phyloP scores from a whole-genome alignment of 2,888 invertebrate species.

The Luffia ferchaultella region DNA sequence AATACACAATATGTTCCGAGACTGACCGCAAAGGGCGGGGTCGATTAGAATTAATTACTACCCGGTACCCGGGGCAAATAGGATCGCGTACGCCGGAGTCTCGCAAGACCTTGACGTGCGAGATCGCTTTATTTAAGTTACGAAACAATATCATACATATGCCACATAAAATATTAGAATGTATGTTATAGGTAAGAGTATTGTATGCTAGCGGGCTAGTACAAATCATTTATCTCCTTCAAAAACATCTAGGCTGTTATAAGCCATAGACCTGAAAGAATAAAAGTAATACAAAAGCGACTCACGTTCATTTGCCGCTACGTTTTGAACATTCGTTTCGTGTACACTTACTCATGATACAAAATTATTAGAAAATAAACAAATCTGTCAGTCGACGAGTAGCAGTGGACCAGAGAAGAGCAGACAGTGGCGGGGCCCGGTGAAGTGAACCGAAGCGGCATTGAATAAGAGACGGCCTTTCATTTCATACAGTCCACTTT shows the following conservation, averaged over 20 bases:
- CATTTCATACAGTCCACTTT: too few species aligned
- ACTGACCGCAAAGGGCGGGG: background rate
- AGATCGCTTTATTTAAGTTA: background rate
- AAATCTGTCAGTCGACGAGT: too few species aligned
- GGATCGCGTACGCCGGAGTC: background rate
- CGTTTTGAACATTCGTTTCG: too few species aligned
- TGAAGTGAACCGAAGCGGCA: too few species aligned
- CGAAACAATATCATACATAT: background rate
- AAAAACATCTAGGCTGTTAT: background rate
- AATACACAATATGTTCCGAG: background rate
- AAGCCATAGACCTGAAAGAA: background rate
- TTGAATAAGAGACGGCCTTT: too few species aligned
- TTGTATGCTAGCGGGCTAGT: too few species aligned
- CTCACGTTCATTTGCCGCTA: too few species aligned
- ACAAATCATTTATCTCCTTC: too few species aligned
- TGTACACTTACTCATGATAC: too few species aligned
- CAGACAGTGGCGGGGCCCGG: too few species aligned
- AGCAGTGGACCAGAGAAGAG: too few species aligned
- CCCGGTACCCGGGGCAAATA: background rate
- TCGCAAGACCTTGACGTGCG: background rate
- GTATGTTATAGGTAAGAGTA: background rate
- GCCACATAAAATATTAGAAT: background rate
- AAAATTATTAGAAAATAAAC: too few species aligned
- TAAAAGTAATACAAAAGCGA: background rate
- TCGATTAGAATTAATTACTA: conserved; percentile 7